These are phyloP conservation scores for Temnothorax ravouxi DNA, from an alignment of 2,888 invertebrate genomes.

Conservation along the genomic window DNA sequence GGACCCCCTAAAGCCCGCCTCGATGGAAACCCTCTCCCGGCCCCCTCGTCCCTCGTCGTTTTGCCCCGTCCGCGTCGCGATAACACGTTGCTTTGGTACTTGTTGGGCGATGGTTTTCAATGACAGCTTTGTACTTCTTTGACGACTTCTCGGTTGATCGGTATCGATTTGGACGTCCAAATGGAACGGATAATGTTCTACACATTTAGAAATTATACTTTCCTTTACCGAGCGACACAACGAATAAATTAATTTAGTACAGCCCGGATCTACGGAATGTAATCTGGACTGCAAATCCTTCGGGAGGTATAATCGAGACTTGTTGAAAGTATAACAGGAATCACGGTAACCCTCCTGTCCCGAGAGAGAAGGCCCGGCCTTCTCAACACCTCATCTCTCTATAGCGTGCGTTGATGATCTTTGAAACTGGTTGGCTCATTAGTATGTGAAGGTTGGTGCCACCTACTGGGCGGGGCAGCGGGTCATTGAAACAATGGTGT, in stretches of 20 bases:
- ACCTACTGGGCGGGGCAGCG: slow-evolving; percentile 80
- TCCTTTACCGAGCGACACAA: neutral
- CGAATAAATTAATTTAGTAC: neutral
- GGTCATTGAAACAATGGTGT: slow-evolving; percentile 82
- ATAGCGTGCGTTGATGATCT: slow-evolving; percentile 75
- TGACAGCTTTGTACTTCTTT: slow-evolving; percentile 4
- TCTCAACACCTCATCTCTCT: slow-evolving; percentile 76
- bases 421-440: slow-evolving; percentile 78
- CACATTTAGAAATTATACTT: neutral
- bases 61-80: neutral
- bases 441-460: slow-evolving; percentile 78
- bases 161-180: neutral
- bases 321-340: slow-evolving; percentile 33
- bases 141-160: slow-evolving; percentile 3
- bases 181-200: neutral
- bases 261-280: neutral
- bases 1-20: slow-evolving; percentile 34
- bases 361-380: slow-evolving; percentile 56
- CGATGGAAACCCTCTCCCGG: neutral
- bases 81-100: slow-evolving; percentile 37
- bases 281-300: neutral
- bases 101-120: slow-evolving; percentile 17
- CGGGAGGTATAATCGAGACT: slow-evolving; percentile 4
- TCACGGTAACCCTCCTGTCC: neutral
- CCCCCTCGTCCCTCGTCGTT: neutral